Conservation (phyloP, 2,797 vertebrate species). For the Acanthurus lineatus region DNA sequence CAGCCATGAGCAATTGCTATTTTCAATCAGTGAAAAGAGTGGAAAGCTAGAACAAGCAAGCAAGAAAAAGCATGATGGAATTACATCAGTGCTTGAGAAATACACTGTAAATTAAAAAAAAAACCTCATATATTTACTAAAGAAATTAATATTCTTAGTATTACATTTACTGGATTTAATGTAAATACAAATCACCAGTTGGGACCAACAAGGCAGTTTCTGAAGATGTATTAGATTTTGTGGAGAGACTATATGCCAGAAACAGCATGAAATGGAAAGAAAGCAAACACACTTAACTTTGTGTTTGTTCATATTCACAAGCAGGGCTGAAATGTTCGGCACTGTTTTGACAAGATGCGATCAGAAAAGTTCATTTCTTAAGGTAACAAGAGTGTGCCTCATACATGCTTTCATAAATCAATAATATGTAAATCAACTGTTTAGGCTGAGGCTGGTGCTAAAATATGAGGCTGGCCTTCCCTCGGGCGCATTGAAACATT, state of each 20-base stretch:
- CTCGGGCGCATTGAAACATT: not conserved
- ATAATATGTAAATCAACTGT: slow-evolving; percentile 31
- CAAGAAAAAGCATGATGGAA: not conserved
- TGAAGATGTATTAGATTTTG: too few species aligned
- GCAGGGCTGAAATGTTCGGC: not conserved
- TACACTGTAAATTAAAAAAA: too few species aligned
- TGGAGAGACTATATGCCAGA: too few species aligned
- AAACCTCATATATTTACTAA: too few species aligned
- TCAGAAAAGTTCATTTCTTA: not conserved
- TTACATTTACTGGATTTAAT: too few species aligned
- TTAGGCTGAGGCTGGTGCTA: slow-evolving; percentile 22
- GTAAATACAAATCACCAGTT: not conserved
- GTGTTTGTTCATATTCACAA: too few species aligned
- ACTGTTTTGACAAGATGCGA: not conserved
- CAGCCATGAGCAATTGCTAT: slow-evolving; percentile 1
- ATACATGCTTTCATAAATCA: slow-evolving; percentile 17
- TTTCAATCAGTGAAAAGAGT: slow-evolving; percentile 13
- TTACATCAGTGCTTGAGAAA: not conserved
- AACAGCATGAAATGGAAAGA: too few species aligned
- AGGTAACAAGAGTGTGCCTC: slow-evolving; percentile 10
- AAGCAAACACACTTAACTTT: too few species aligned
- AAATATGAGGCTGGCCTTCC: slow-evolving; percentile 35
- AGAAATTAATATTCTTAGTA: too few species aligned
- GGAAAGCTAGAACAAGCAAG: not conserved
- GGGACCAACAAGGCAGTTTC: too few species aligned